A percentile compares a stretch with the other conserved stretches of the same genome.
Evolutionary conservation across 1,140 invertebrate genomes (phyloP).

Genomic region (Nasonia longicornis): DNA sequence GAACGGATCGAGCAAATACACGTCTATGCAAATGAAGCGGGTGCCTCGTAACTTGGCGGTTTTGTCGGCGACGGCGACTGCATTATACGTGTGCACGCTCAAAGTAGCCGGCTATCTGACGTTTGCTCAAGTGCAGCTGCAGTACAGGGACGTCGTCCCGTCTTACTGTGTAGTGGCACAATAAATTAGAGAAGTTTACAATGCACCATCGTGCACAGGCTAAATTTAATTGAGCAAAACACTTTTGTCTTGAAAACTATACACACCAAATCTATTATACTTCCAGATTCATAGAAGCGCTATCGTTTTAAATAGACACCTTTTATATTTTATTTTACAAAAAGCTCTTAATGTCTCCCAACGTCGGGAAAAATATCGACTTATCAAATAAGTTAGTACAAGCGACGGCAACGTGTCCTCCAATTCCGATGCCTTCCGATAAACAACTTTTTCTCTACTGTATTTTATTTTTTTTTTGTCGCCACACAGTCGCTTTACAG

Average conservation of each 20-base stretch:
- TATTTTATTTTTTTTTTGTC: slow-evolving; percentile 24
- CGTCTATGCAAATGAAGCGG: not conserved
- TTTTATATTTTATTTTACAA: too few species aligned
- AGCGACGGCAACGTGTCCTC: too few species aligned
- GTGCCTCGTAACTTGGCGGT: not conserved
- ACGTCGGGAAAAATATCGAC: too few species aligned
- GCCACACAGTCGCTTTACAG: too few species aligned
- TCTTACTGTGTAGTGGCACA: not conserved
- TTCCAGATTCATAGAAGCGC: too few species aligned
- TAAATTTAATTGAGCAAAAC: too few species aligned
- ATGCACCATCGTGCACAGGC: not conserved
- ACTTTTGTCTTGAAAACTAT: too few species aligned
- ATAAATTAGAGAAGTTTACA: not conserved
- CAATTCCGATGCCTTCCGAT: too few species aligned
- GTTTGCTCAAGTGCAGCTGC: slow-evolving; percentile 10
- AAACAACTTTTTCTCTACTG: not conserved
- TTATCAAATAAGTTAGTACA: too few species aligned
- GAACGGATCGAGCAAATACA: not conserved
- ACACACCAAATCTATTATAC: too few species aligned
- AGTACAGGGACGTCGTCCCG: not conserved
- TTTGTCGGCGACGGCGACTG: not conserved
- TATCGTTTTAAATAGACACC: too few species aligned
- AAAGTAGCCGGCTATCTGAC: not conserved
- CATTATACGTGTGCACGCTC: slow-evolving; percentile 6
- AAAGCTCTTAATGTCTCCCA: too few species aligned